Base-by-base conservation (phyloP, 2,113 vertebrate species). In the Campylomormyrus numenius region DNA sequence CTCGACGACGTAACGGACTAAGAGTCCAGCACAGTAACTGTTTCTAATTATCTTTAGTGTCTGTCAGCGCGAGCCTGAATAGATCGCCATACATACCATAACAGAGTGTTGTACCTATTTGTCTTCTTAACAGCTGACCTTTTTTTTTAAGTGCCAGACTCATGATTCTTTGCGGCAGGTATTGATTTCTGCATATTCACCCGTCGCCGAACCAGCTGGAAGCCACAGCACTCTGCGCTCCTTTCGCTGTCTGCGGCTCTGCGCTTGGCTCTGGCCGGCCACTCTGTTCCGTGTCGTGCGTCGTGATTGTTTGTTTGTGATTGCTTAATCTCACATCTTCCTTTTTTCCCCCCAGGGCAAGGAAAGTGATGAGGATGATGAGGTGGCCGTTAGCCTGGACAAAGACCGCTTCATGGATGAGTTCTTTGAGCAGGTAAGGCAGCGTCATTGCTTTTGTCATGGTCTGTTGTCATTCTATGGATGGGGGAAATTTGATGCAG, bases 391-490 rank as follows among this genome's bases (percentile, higher is more conserved):
- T 92, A 95, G 95, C 0, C 92, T 97, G 94, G 96, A 97, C 94
- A 94, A 96, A 91, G 96, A 97, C 85, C 95, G 93, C 91, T 97
- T 97, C 93, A 97, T 97, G 96, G 96, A 97, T 2, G 96, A 97
- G 90, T 97, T 97, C 94, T 97, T 97, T 5, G 96, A 97, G 92
- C 96, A 97, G 96, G 96, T 97, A 74, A 85, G 90, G 21, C 62
- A 70, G 62, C 62, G 3, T 31, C 10, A 1, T 27, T 4, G 4
- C 21, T 77, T 70, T 90, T n/a, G 11, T 19, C 21, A 24, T 10
- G 70, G 35, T n/a, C 50, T 42, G 35, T 56, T 53, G 21, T 70
- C 15, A 31, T 88, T 88, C 46, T 45, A 42, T 88, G 31, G 53
- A 24, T 46, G 35, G 24, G 8, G 15, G 2, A 39, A 5, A 80